Conservation (phyloP, 2,797 vertebrate species). For the Onychomys torridus region DNA sequence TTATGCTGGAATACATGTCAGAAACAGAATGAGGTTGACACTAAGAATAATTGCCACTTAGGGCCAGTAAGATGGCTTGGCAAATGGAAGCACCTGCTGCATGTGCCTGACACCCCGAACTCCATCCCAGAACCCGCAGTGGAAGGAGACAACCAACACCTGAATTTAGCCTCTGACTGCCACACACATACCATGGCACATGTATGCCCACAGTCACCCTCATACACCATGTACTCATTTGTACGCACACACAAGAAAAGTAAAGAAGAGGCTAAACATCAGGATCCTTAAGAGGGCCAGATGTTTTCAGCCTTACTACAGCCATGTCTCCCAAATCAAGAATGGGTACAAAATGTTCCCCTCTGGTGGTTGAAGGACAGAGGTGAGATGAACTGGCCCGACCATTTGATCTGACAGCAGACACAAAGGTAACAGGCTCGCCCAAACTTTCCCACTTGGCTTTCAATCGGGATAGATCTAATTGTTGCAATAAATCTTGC, state of each 20-base stretch:
- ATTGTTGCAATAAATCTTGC: background rate
- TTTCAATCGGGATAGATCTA: background rate
- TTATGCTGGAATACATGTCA: background rate
- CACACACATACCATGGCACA: background rate
- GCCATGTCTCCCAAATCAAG: background rate
- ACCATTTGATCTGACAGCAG: background rate
- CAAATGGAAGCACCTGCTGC: background rate
- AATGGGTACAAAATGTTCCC: background rate
- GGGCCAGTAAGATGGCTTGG: background rate
- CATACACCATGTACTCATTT: too few species aligned
- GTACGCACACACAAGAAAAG: background rate
- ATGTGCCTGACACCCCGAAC: background rate
- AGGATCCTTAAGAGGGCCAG: background rate
- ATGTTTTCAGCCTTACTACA: background rate
- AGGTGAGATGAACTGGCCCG: background rate
- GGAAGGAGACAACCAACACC: background rate
- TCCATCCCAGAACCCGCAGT: background rate
- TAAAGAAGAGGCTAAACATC: background rate
- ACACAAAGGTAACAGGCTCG: background rate
- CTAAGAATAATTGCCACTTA: background rate
- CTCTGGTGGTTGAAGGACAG: background rate
- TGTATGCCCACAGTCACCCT: background rate
- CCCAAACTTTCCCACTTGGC: background rate
- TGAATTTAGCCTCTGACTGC: background rate
- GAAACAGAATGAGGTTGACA: background rate